Base-by-base conservation (phyloP, 2,797 vertebrate genomes). In the Cyprinella venusta region DNA sequence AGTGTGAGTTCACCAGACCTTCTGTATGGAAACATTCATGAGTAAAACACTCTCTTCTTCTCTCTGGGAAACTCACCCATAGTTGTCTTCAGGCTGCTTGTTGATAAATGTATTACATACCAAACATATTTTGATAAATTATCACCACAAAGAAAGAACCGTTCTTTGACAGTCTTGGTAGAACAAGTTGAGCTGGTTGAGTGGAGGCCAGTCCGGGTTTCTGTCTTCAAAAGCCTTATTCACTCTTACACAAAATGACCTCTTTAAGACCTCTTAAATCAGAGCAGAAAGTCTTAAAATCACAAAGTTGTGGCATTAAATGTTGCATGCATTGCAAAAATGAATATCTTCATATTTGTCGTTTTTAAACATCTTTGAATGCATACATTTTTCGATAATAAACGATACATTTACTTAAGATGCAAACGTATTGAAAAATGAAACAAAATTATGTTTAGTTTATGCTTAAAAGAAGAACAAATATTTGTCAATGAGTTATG, bases 131-230 rank as follows among this genome's bases (percentile, higher is more conserved):
- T 36, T 64, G 18, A 65, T 1, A 1, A 33, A 26, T 13, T 30
- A 19, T 48, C 36, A 64, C 24, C 18, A 21, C 13, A n/a, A 6
- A 21, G 9, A 48, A 56, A 16, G 2, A 54, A 74, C 18, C 9
- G n/a, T 40, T 38, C 8, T 1, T 61, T 18, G 54, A 76, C 48
- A 21, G n/a, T 61, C 42, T 64, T 65, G 10, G 18, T 36, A 0
- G 6, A 42, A 50, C 76, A 52, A n/a, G 76, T 67, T 16, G 1
- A 67, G 26, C 76, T 16, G 63, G 76, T 79, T 79, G 7, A 65
- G 40, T 6, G 10, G 21, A 26, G 42, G 10, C n/a, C n/a, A 13
- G 10, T 61, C n/a, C 12, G n/a, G 24, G 10, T 61, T 61, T 61
- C 56, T 61, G 56, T 61, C 24, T 61, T 26, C 24, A 59, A 59